Percentiles rank a stretch among this genome's conserved stretches.
Conservation (phyloP, 2,797 vertebrate species). For the Acanthis flammea region DNA sequence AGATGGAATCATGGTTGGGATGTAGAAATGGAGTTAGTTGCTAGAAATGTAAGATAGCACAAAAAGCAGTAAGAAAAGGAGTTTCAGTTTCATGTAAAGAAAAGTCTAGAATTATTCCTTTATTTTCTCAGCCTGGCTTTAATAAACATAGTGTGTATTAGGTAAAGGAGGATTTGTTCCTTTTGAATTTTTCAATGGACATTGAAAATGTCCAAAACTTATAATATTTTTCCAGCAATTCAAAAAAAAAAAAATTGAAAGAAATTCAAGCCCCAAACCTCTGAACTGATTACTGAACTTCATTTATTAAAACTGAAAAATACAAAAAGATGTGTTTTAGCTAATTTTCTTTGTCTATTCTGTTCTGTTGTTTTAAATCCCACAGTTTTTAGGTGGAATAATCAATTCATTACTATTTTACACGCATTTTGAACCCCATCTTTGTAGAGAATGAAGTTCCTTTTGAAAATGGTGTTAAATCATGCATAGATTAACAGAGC, state of each 20-base stretch:
- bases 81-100: accelerated
- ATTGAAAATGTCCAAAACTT: background rate
- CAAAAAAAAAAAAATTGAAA: background rate
- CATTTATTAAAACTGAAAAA: background rate
- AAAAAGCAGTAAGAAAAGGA: background rate
- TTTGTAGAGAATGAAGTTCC: background rate
- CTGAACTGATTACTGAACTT: background rate
- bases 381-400: background rate
- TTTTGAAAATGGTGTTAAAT: background rate
- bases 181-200: background rate
- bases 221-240: background rate
- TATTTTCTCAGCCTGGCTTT: background rate
- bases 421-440: accelerated
- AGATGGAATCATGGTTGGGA: background rate
- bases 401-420: background rate
- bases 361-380: background rate
- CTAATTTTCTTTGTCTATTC: background rate
- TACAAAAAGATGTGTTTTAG: accelerated
- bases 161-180: accelerated
- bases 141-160: background rate
- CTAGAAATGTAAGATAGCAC: background rate
- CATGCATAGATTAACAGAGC: background rate
- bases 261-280: accelerated
- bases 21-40: background rate
- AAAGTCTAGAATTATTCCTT: background rate